Conservation (phyloP, 2,888 invertebrate species). For the Melieria crassipennis region DNA sequence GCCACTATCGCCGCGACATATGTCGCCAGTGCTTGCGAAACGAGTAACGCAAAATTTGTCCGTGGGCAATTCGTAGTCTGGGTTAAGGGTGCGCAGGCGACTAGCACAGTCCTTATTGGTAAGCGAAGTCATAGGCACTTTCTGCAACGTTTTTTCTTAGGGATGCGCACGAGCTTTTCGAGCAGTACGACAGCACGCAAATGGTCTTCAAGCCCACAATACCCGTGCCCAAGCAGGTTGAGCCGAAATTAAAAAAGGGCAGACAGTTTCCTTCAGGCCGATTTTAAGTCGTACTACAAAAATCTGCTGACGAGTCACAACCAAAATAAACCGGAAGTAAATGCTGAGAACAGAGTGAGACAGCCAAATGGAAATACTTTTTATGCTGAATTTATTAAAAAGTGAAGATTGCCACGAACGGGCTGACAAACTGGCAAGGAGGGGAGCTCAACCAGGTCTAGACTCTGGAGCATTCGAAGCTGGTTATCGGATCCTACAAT, state of each 20-base stretch:
- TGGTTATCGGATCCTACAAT: too few species aligned
- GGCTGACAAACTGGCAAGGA: too few species aligned
- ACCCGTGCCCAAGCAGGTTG: slow-evolving; percentile 70
- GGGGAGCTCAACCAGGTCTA: too few species aligned
- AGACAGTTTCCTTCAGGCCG: slow-evolving; percentile 48
- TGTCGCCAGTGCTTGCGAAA: slow-evolving; percentile 30
- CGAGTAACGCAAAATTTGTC: slow-evolving; percentile 59
- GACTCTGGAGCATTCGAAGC: too few species aligned
- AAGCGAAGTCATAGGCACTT: slow-evolving; percentile 25
- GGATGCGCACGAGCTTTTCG: slow-evolving; percentile 72
- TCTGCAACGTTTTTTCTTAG: slow-evolving; percentile 64
- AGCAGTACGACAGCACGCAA: slow-evolving; percentile 74
- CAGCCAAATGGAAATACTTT: slow-evolving; percentile 14
- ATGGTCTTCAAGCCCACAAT: slow-evolving; percentile 81
- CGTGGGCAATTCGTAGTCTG: slow-evolving; percentile 33
- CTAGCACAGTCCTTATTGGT: slow-evolving; percentile 19
- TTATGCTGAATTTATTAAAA: slow-evolving; percentile 24
- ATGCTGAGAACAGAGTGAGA: too few species aligned
- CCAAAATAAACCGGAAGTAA: too few species aligned
- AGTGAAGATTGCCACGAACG: too few species aligned
- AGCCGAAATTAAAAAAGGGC: slow-evolving; percentile 58
- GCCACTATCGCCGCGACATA: slow-evolving; percentile 56
- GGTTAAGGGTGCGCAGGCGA: background rate
- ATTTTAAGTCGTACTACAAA: slow-evolving; percentile 53
- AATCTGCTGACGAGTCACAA: slow-evolving; percentile 39